Evolutionary conservation across 2,113 vertebrate species (phyloP).

Genomic region (Bos javanicus): DNA sequence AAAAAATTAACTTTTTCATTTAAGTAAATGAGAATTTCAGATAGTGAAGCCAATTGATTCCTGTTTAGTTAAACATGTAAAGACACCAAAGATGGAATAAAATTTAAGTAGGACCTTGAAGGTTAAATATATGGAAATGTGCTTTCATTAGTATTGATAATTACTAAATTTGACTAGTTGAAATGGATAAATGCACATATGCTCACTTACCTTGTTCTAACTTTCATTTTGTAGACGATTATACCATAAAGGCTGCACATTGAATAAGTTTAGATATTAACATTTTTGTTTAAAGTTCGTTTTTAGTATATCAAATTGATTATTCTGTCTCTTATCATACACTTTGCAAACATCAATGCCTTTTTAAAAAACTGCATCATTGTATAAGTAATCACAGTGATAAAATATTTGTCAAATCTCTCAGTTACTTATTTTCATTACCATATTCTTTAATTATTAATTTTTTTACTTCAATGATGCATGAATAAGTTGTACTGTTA

Average conservation of each 20-base stretch:
- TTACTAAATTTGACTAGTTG: neutral
- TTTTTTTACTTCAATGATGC: neutral
- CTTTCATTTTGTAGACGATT: neutral
- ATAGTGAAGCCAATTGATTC: neutral
- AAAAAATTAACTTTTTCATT: neutral
- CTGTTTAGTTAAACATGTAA: neutral
- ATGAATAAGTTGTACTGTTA: neutral
- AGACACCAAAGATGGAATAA: neutral
- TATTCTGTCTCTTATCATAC: neutral
- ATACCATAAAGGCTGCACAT: neutral
- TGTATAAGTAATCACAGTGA: neutral
- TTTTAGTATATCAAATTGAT: neutral
- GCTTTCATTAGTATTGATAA: neutral
- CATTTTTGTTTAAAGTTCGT: neutral
- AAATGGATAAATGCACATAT: neutral
- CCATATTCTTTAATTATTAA: neutral
- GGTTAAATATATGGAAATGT: neutral
- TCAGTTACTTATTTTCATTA: neutral
- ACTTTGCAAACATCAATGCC: neutral
- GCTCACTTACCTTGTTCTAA: neutral
- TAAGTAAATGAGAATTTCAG: neutral
- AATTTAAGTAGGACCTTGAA: neutral
- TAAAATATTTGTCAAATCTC: neutral
- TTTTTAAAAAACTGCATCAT: neutral
- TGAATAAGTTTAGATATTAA: neutral